Percentiles rank a stretch among this genome's conserved stretches.
phyloP scores from a whole-genome alignment of 1,140 invertebrate genomes.

The Drosophila pseudoobscura region DNA sequence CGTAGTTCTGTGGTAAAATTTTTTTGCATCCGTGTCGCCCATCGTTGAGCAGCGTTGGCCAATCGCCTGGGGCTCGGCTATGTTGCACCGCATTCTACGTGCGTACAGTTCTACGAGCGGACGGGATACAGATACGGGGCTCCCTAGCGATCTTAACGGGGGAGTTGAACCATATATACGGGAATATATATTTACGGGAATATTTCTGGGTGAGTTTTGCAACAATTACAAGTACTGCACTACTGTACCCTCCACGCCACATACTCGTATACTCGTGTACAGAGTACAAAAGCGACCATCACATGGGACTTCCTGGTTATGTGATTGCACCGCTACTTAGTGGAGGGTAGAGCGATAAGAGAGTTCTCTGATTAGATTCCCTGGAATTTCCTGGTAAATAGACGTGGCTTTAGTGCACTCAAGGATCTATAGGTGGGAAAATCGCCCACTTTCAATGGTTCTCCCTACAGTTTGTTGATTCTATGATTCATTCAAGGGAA shows the following conservation, averaged over 20 bases:
- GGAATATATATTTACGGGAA: not conserved
- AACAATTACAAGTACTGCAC: constrained; percentile 4
- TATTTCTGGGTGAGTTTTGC: constrained; percentile 37
- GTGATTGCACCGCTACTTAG: constrained; percentile 27
- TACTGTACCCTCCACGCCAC: not conserved
- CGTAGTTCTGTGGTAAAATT: constrained; percentile 28
- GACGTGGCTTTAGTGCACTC: not conserved
- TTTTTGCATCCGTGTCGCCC: constrained; percentile 74
- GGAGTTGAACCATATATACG: constrained; percentile 28
- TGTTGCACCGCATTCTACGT: constrained; percentile 60
- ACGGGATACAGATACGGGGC: constrained; percentile 31
- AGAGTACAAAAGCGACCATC: constrained; percentile 7
- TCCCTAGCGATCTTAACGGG: constrained; percentile 15
- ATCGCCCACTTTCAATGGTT: not conserved
- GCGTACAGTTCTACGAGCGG: constrained; percentile 58
- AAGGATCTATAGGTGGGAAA: not conserved
- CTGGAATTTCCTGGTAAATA: constrained; percentile 31
- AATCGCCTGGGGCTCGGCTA: constrained; percentile 7
- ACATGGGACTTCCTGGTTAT: constrained; percentile 44
- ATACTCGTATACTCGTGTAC: too few species aligned
- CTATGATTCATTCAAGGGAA: too few species aligned
- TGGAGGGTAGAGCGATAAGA: constrained; percentile 29
- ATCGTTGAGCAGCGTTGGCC: constrained; percentile 49
- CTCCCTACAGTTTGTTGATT: not conserved
- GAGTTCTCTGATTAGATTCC: constrained; percentile 25